A percentile compares a stretch with the other conserved stretches of the same genome.
These are phyloP conservation scores for Carollia perspicillata DNA, from an alignment of 2,113 vertebrate genomes.

Conservation along the genomic window DNA sequence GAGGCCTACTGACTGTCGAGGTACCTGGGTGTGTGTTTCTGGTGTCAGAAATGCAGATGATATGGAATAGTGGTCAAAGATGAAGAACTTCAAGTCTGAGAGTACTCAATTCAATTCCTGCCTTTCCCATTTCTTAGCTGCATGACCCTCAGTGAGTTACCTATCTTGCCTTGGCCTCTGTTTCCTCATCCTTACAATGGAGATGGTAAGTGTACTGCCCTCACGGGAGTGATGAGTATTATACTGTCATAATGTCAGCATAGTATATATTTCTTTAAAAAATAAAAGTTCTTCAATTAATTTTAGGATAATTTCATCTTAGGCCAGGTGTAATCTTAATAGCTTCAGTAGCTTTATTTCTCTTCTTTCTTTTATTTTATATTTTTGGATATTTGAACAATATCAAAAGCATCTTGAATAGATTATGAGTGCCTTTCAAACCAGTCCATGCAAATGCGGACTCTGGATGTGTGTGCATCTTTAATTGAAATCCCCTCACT, in stretches of 20 bases:
- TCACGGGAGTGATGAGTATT: too few relatives aligned
- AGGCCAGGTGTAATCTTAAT: neutral
- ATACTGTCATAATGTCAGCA: neutral
- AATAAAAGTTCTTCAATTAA: neutral
- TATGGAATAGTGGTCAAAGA: neutral
- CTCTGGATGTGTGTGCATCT: neutral
- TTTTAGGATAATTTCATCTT: neutral
- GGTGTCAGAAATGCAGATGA: neutral
- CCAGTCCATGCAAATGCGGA: neutral
- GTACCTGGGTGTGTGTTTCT: neutral
- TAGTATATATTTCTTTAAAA: neutral
- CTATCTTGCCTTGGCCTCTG: neutral
- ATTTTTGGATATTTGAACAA: neutral
- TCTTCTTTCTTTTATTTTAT: neutral
- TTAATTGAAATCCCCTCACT: neutral
- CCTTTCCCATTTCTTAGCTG: neutral
- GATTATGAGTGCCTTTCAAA: neutral
- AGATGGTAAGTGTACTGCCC: too few relatives aligned
- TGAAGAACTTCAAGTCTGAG: neutral
- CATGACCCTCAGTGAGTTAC: neutral
- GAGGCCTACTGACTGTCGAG: neutral
- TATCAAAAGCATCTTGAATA: neutral
- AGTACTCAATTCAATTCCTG: neutral
- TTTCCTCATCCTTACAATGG: neutral
- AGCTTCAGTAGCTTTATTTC: too few relatives aligned